phyloP scores from a whole-genome alignment of 2,113 vertebrate species.

The Phrynosoma blainvillii region DNA sequence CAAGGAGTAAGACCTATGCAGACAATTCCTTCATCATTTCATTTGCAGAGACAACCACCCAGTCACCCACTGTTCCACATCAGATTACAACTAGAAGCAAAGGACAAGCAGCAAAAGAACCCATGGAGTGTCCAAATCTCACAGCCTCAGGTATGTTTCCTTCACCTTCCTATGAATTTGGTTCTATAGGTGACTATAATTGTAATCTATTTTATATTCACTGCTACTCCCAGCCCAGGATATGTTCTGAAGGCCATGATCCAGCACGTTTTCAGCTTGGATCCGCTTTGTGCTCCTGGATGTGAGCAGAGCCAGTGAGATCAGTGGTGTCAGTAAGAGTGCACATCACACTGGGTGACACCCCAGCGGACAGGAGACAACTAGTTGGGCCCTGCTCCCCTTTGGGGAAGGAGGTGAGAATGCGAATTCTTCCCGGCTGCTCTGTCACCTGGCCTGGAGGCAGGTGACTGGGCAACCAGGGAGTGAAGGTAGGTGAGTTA shows the following conservation, averaged over 20 bases:
- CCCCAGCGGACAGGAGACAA: no score
- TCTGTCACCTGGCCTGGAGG: no score
- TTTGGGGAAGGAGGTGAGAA: no score
- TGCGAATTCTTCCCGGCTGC: no score
- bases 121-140: fast-evolving
- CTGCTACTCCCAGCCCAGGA: no score
- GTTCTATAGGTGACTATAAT: not conserved
- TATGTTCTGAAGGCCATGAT: not conserved
- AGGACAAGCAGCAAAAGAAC: fast-evolving
- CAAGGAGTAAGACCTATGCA: not conserved
- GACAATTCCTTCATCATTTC: not conserved
- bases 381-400: no score
- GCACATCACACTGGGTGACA: no score
- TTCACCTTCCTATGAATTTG: not conserved
- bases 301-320: no score
- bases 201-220: not conserved
- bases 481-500: no score
- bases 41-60: not conserved
- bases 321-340: no score
- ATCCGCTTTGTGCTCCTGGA: not conserved
- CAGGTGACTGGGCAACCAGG: no score
- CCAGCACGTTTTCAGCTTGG: not conserved
- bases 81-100: fast-evolving
- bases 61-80: fast-evolving
- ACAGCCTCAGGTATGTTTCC: not conserved